Percentiles rank a stretch among this genome's conserved stretches.
Conservation (phyloP, 2,797 vertebrate species). For the Lithobates sylvaticus region DNA sequence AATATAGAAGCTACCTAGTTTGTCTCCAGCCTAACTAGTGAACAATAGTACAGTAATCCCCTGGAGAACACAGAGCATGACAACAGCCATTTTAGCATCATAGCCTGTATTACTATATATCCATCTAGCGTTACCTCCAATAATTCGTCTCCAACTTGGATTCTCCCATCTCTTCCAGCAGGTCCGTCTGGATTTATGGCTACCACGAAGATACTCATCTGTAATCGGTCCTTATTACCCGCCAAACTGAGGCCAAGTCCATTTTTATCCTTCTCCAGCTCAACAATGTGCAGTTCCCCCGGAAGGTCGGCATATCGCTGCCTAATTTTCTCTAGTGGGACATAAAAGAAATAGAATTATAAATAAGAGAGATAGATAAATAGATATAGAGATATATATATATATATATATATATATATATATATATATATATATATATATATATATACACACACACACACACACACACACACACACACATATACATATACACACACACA, state of each 20-base stretch:
- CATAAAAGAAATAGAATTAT: background rate
- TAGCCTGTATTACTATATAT: background rate
- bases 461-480: no score
- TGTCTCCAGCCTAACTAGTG: background rate
- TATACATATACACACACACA: no score
- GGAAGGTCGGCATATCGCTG: slow-evolving; percentile 91
- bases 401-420: no score
- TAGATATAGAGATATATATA: no score
- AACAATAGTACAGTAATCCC: background rate
- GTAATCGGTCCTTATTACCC: slow-evolving; percentile 91
- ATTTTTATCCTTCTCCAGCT: slow-evolving; percentile 92
- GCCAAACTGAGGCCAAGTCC: slow-evolving; percentile 94
- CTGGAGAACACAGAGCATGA: background rate
- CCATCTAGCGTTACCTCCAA: slow-evolving; percentile 82
- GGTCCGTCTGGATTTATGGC: slow-evolving; percentile 89
- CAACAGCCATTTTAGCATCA: no score
- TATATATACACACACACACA: no score
- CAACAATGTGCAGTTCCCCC: slow-evolving; percentile 90
- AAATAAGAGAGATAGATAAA: no score
- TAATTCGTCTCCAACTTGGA: slow-evolving; percentile 89
- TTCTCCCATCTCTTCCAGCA: slow-evolving; percentile 83
- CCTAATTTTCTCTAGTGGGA: slow-evolving; percentile 86
- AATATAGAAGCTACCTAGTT: background rate
- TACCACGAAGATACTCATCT: slow-evolving; percentile 94
- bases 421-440: no score